These are phyloP conservation scores for Cydia strobilella DNA, from an alignment of 1,140 invertebrate genomes.

Conservation along the genomic window DNA sequence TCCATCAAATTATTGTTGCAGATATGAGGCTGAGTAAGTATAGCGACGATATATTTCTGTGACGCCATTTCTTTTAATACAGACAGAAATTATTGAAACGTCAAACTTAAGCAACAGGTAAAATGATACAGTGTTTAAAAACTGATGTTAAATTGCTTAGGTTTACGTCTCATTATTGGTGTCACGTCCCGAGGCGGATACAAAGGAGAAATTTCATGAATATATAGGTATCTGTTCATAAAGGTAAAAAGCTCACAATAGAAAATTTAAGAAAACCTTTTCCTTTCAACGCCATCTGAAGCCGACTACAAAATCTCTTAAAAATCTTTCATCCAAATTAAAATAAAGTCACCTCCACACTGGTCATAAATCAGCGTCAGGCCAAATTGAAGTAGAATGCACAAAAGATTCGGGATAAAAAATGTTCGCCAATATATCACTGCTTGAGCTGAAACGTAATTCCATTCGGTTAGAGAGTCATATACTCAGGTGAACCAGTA, in stretches of 20 bases:
- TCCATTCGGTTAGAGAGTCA: neutral
- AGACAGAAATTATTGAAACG: too few species aligned
- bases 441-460: neutral
- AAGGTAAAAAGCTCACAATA: neutral
- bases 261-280: constrained; percentile 11
- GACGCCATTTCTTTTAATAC: too few species aligned
- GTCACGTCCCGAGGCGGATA: too few species aligned
- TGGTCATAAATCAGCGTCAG: constrained; percentile 23
- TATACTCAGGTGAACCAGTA: neutral
- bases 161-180: too few species aligned
- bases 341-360: constrained; percentile 18
- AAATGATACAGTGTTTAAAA: too few species aligned
- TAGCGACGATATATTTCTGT: too few species aligned
- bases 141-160: too few species aligned
- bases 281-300: neutral
- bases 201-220: too few species aligned
- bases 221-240: neutral
- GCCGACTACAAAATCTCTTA: constrained; percentile 14
- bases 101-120: too few species aligned
- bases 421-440: constrained; percentile 30
- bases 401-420: constrained; percentile 32
- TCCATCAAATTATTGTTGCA: too few species aligned
- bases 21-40: too few species aligned
- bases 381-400: constrained; percentile 31
- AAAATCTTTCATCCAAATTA: constrained; percentile 16